phyloP scores from a whole-genome alignment of 2,888 invertebrate genomes.

The Oligia latruncula region DNA sequence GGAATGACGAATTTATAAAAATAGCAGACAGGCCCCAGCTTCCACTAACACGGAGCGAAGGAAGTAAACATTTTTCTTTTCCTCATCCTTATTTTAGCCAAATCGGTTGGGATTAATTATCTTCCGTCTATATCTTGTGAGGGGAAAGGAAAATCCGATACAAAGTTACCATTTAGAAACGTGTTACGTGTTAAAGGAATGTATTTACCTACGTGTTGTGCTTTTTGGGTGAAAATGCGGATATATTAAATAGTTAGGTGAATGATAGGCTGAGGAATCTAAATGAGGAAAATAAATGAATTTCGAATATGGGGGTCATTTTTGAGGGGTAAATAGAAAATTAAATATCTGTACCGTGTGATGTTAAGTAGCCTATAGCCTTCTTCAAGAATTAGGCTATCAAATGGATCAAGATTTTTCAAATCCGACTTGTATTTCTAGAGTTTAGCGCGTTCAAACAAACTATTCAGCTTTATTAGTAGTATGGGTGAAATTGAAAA shows the following conservation, averaged over 20 bases:
- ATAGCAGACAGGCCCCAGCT: not conserved
- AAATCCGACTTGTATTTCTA: too few species aligned
- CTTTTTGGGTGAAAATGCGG: not conserved
- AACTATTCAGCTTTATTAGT: too few species aligned
- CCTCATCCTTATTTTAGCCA: constrained; percentile 71
- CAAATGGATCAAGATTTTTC: too few species aligned
- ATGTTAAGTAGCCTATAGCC: too few species aligned
- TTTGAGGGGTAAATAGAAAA: too few species aligned
- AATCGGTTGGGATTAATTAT: constrained; percentile 78
- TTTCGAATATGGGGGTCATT: too few species aligned
- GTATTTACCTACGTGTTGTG: not conserved
- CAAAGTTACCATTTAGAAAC: constrained; percentile 10
- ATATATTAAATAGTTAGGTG: not conserved
- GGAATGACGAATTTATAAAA: too few species aligned
- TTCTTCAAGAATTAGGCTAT: too few species aligned
- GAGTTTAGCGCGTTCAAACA: too few species aligned
- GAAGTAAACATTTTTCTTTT: constrained; percentile 52
- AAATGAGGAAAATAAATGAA: too few species aligned
- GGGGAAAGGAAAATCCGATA: constrained; percentile 42
- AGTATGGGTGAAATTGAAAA: too few species aligned
- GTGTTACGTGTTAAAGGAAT: constrained; percentile 7
- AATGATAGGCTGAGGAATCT: not conserved
- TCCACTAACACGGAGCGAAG: constrained; percentile 31
- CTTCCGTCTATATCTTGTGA: constrained; percentile 64
- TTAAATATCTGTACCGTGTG: too few species aligned